Evolutionary conservation across 2,113 vertebrate species (phyloP).

Genomic region (Cyprinodon tularosa): DNA sequence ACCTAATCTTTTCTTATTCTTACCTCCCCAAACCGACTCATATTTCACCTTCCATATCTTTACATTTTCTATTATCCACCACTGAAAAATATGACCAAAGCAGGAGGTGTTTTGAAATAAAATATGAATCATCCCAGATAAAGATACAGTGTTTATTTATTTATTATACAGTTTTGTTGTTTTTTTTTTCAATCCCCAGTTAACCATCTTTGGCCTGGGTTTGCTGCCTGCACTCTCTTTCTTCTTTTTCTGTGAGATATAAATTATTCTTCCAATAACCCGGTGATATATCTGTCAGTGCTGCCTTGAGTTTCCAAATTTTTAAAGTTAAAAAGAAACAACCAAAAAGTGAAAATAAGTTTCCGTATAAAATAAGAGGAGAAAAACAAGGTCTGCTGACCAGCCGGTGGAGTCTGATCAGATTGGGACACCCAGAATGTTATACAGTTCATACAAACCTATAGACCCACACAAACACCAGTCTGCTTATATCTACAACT

Average conservation of each 20-base stretch:
- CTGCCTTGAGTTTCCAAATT: slow-evolving; percentile 43
- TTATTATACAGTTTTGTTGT: slow-evolving; percentile 33
- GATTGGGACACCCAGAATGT: slow-evolving; percentile 62
- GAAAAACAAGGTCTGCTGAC: slow-evolving; percentile 52
- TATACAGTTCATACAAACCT: slow-evolving; percentile 38
- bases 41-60: slow-evolving; percentile 80
- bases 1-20: slow-evolving; percentile 79
- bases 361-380: slow-evolving; percentile 20
- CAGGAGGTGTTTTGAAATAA: slow-evolving; percentile 72
- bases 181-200: slow-evolving; percentile 57
- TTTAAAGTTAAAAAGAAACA: not conserved
- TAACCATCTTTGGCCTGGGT: slow-evolving; percentile 47
- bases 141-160: slow-evolving; percentile 72
- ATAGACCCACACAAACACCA: slow-evolving; percentile 9
- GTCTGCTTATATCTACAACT: slow-evolving; percentile 64
- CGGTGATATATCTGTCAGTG: slow-evolving; percentile 57
- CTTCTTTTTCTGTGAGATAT: slow-evolving; percentile 37
- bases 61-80: slow-evolving; percentile 81
- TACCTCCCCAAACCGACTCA: slow-evolving; percentile 76
- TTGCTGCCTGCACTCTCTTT: slow-evolving; percentile 13
- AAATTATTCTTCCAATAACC: slow-evolving; percentile 52
- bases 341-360: slow-evolving; percentile 50
- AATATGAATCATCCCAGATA: slow-evolving; percentile 79
- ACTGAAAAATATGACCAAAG: slow-evolving; percentile 76
- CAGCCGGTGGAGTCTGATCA: slow-evolving; percentile 63